Evolutionary conservation across 2,113 vertebrate genomes (phyloP).

Genomic region (Coptodon bakossiorum): DNA sequence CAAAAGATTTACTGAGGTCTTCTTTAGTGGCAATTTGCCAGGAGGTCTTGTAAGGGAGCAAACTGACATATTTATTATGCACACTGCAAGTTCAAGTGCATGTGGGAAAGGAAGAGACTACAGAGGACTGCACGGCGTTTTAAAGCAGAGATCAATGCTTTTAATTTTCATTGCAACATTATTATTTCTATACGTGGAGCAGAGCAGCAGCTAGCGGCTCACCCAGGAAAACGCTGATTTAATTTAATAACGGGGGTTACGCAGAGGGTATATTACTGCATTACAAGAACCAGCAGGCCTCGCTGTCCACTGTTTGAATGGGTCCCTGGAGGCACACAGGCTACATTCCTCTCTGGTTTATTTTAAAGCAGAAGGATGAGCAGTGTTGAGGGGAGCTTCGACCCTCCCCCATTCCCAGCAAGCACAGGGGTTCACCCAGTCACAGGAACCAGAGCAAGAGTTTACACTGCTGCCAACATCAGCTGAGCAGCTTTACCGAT

Average conservation of each 20-base stretch:
- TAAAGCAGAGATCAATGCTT: neutral
- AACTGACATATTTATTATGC: neutral
- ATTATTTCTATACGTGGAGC: neutral
- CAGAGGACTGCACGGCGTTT: neutral
- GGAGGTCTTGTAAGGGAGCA: neutral
- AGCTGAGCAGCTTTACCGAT: slow-evolving; percentile 37
- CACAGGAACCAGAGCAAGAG: slow-evolving; percentile 8
- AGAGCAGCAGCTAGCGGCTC: neutral
- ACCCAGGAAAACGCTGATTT: neutral
- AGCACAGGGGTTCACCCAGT: slow-evolving; percentile 32
- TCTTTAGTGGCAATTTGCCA: neutral
- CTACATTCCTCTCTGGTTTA: slow-evolving; percentile 67
- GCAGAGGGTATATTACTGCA: neutral
- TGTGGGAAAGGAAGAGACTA: neutral
- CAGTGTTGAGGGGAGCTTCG: slow-evolving; percentile 9
- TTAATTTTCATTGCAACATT: neutral
- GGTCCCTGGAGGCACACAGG: slow-evolving; percentile 24
- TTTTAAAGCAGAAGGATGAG: slow-evolving; percentile 68
- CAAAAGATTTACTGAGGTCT: neutral
- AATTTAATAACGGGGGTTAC: neutral
- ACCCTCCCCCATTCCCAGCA: slow-evolving; percentile 30
- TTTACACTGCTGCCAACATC: slow-evolving; percentile 9
- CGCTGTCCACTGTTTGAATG: slow-evolving; percentile 30
- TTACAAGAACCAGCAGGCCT: neutral
- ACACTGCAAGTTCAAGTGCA: neutral